Percentiles rank a stretch among this genome's conserved stretches.
Conservation (phyloP, 1,140 invertebrate genomes). For the Drosophila mayri region DNA sequence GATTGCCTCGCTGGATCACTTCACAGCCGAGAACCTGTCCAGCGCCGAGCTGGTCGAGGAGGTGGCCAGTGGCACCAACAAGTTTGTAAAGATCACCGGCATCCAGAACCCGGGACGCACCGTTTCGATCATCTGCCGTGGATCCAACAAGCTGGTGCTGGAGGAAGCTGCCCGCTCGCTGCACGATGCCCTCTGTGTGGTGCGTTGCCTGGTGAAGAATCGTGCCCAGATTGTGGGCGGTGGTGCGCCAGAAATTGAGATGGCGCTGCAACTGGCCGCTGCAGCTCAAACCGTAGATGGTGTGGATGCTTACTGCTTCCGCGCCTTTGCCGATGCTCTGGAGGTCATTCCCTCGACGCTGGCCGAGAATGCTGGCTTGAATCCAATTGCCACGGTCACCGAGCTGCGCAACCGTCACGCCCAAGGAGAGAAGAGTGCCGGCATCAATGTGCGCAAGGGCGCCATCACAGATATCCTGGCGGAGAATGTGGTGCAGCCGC, state of each 20-base stretch:
- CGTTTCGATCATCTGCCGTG: slow-evolving; percentile 96
- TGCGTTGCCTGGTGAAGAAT: slow-evolving; percentile 98
- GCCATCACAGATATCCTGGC: slow-evolving; percentile 98
- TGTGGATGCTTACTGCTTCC: slow-evolving; percentile 97
- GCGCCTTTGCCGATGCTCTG: slow-evolving; percentile 97
- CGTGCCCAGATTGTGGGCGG: slow-evolving; percentile 96
- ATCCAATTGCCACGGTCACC: slow-evolving; percentile 98
- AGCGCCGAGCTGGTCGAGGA: slow-evolving; percentile 98
- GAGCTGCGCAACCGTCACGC: slow-evolving; percentile 98
- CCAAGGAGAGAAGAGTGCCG: slow-evolving; percentile 91
- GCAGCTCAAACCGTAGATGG: slow-evolving; percentile 94
- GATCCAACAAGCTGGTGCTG: slow-evolving; percentile 98
- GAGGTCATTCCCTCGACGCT: slow-evolving; percentile 99
- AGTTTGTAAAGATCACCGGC: slow-evolving; percentile 98
- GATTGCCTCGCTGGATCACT: slow-evolving; percentile 99
- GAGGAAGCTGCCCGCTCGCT: slow-evolving; percentile 98
- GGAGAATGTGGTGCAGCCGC: slow-evolving; percentile 98
- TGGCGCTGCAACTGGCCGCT: slow-evolving; percentile 93
- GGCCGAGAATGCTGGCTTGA: slow-evolving; percentile 99
- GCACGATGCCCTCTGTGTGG: slow-evolving; percentile 99
- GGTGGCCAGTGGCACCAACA: slow-evolving; percentile 94
- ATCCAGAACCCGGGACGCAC: slow-evolving; percentile 95
- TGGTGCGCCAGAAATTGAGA: slow-evolving; percentile 98
- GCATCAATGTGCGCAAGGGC: slow-evolving; percentile 99
- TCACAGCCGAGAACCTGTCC: slow-evolving; percentile 95